Base-by-base conservation (phyloP, 2,113 vertebrate genomes). In the Egretta garzetta region DNA sequence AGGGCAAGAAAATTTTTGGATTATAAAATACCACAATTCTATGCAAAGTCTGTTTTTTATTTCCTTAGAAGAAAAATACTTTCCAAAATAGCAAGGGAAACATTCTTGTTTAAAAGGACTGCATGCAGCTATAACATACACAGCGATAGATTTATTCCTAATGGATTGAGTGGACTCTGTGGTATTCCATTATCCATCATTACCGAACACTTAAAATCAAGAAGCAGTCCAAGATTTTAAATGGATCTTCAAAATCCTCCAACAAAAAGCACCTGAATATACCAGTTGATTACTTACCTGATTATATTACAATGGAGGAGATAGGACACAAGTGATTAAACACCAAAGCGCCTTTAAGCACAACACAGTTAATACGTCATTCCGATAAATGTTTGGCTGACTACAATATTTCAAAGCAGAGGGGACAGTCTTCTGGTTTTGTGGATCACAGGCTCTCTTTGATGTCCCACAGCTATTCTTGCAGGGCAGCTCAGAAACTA, bases 401-500 rank as follows among this genome's bases (percentile, higher is more conserved):
- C 45, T 32, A 63, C 37, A 67, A 11, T 64, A 68, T 94, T 96
- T 88, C 95, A 92, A 96, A 95, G 77, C 66, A 81, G 77, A 67
- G 15, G 50, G 92, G 30, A 37, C 2, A 66, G 63, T 43, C 47
- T 59, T 83, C 88, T 90, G 68, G 62, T 84, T 91, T 91, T 68
- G 72, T 73, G 80, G 70, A 82, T 96, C 82, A 86, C 10, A 4
- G 35, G n/a, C 70, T 87, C 59, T 60, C 90, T 97, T 94, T 91
- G 83, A 93, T 94, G 83, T 96, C 62, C 81, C 80, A 63, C 68
- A 93, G 91, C 84, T 94, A 70, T 86, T 94, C 88, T 94, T 21
- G 8, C 86, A 66, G 81, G 88, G 81, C 74, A 92, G 81, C 77
- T 88, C 56, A 90, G 87, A 95, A 91, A 76, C 14, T 47, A 33